Percentiles rank a stretch among this genome's conserved stretches.
phyloP scores from a whole-genome alignment of 2,888 invertebrate species.

The Hydraecia micacea region DNA sequence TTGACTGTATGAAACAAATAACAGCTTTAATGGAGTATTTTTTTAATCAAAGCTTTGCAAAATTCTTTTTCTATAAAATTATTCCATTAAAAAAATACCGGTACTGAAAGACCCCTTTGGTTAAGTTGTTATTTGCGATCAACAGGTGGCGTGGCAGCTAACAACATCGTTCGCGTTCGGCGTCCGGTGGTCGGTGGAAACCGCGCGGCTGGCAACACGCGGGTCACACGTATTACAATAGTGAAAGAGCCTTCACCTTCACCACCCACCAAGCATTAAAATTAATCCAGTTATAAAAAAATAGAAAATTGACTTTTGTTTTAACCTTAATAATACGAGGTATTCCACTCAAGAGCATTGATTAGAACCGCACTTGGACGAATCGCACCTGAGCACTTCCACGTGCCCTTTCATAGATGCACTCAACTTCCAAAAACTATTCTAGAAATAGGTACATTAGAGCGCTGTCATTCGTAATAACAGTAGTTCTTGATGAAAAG shows the following conservation, averaged over 20 bases:
- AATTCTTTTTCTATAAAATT: slow-evolving; percentile 1
- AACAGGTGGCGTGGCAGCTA: slow-evolving; percentile 2
- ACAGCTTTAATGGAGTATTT: neutral
- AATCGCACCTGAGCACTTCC: no score
- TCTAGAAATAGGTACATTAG: neutral
- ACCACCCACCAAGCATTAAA: neutral
- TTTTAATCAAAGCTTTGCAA: neutral
- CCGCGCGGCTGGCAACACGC: neutral
- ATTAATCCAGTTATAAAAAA: neutral
- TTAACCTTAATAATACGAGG: neutral
- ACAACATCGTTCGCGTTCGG: neutral
- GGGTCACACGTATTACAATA: slow-evolving; percentile 7
- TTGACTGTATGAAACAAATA: slow-evolving; percentile 18
- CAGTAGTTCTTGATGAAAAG: neutral
- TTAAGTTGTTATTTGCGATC: slow-evolving; percentile 20
- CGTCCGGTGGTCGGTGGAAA: neutral
- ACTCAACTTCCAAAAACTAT: neutral
- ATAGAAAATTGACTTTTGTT: neutral
- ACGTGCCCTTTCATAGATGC: neutral
- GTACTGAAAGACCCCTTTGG: slow-evolving; percentile 16
- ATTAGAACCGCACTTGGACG: no score
- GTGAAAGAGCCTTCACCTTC: slow-evolving; percentile 7
- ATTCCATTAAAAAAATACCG: slow-evolving; percentile 13
- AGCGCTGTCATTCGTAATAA: slow-evolving; percentile 1
- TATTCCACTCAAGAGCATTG: no score